phyloP scores from a whole-genome alignment of 1,140 invertebrate species.

The Drosophila arizonae region DNA sequence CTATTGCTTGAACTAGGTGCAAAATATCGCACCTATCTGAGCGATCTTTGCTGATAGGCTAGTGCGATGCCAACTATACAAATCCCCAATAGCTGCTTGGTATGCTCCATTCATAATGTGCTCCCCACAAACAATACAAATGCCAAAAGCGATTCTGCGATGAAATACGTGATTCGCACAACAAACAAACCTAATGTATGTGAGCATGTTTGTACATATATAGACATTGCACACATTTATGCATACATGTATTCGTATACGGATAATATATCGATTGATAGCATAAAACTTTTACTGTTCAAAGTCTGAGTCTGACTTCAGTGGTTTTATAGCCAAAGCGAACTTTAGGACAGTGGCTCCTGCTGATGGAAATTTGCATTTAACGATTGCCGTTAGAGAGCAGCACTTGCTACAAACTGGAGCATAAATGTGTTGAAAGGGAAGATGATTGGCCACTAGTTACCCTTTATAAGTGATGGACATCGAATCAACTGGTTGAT shows the following conservation, averaged over 20 bases:
- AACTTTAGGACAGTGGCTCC: too few species aligned
- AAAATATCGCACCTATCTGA: conserved; percentile 4
- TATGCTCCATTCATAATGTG: conserved; percentile 30
- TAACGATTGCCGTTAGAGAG: conserved; percentile 41
- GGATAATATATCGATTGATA: conserved; percentile 10
- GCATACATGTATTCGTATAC: not conserved
- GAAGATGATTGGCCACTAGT: not conserved
- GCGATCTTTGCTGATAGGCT: conserved; percentile 8
- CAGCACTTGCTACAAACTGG: conserved; percentile 33
- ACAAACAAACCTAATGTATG: conserved; percentile 14
- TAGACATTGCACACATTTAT: not conserved
- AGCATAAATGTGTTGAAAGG: conserved; percentile 6
- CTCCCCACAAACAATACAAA: conserved; percentile 22
- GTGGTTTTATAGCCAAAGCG: not conserved
- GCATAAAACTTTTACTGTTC: not conserved
- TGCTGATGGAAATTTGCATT: conserved; percentile 33
- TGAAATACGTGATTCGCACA: conserved; percentile 13
- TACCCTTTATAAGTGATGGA: too few species aligned
- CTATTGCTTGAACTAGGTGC: conserved; percentile 9
- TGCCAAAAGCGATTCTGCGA: conserved; percentile 1
- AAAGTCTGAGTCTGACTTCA: not conserved
- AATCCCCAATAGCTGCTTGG: conserved; percentile 13
- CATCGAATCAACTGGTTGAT: too few species aligned
- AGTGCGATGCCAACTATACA: not conserved
- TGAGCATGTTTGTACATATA: conserved; percentile 5